Evolutionary conservation across 2,797 vertebrate species (phyloP).

Genomic region (Halcyon badia): DNA sequence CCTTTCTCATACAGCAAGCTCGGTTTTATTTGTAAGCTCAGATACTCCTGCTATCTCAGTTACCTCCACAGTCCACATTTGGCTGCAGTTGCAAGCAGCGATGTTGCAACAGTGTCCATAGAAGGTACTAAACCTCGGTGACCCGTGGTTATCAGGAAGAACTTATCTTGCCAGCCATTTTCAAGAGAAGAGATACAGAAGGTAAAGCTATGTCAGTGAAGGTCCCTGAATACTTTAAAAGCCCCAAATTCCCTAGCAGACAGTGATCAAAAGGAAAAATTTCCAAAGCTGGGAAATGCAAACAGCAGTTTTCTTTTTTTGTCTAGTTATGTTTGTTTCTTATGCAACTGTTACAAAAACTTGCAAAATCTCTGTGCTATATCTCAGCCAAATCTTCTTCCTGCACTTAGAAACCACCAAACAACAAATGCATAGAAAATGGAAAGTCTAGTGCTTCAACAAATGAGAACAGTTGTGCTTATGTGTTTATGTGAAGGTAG

Average conservation of each 20-base stretch:
- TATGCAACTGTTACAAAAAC: constrained; percentile 18
- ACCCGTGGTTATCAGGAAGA: background rate
- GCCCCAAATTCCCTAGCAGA: background rate
- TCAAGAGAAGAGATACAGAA: background rate
- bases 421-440: background rate
- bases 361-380: background rate
- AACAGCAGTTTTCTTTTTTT: background rate
- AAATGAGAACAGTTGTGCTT: background rate
- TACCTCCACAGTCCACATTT: background rate
- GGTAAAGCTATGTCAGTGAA: background rate
- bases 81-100: background rate
- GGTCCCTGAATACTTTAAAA: background rate
- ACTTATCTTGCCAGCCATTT: constrained; percentile 28
- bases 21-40: background rate
- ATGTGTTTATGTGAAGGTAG: background rate
- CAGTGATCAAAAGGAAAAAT: constrained; percentile 17
- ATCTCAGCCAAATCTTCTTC: background rate
- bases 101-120: background rate
- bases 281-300: background rate
- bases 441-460: background rate
- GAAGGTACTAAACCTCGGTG: background rate
- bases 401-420: background rate
- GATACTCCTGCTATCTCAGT: background rate
- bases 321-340: background rate
- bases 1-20: background rate